Base-by-base conservation (phyloP, 2,888 invertebrate genomes). In the Pseudeuparius sepicola region DNA sequence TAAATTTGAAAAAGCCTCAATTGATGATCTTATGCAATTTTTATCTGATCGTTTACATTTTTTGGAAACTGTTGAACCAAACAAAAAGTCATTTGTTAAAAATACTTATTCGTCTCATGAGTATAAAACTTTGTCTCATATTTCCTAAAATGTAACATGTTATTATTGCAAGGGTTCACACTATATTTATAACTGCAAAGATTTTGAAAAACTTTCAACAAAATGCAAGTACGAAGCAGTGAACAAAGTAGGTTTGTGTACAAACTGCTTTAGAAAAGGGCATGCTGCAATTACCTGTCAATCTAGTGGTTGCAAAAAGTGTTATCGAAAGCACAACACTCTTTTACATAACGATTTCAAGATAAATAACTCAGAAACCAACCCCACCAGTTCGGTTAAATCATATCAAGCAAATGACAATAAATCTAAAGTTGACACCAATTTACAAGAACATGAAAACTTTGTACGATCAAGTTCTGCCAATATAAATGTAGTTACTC, bases 61-160 rank as follows among this genome's bases (percentile, higher is more conserved):
- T 20, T 20, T 20, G 20, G 20, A 20, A 20, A 7, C 20, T 20
- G n/a, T 20, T n/a, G 20, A 20, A 7, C 6, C 20, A n/a, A 20
- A 6, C 6, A 20, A 20, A 20, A 7, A 6, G 6, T 20, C 20
- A 20, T 20, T n/a, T n/a, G n/a, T n/a, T n/a, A n/a, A n/a, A n/a
- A n/a, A n/a, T n/a, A n/a, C n/a, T n/a, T n/a, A n/a, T n/a, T n/a
- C n/a, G n/a, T n/a, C n/a, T n/a, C n/a, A n/a, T n/a, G n/a, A n/a
- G n/a, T n/a, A n/a, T n/a, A n/a, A n/a, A n/a, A n/a, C n/a, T n/a
- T n/a, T n/a, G n/a, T n/a, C n/a, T n/a, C n/a, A n/a, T n/a, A n/a
- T n/a, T n/a, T n/a, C n/a, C n/a, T n/a, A n/a, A n/a, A n/a, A n/a
- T n/a, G n/a, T 20, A 20, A 7, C n/a, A 20, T 20, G 20, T 20